phyloP scores from a whole-genome alignment of 2,888 invertebrate species.

The Agonum fuliginosum region DNA sequence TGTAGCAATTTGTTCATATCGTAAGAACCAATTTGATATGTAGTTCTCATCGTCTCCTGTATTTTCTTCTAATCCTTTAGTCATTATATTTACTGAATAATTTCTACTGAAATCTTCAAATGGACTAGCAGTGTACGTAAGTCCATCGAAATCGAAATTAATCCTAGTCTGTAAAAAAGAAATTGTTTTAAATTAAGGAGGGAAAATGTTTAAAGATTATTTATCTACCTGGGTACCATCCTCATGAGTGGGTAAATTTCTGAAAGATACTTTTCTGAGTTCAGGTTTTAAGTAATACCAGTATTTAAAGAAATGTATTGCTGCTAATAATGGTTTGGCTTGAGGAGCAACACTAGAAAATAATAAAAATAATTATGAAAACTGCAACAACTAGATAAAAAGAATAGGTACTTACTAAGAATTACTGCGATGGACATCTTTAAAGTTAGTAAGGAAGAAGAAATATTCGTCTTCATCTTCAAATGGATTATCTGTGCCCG shows the following conservation, averaged over 20 bases:
- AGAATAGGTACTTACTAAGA: constrained; percentile 6
- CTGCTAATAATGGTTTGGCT: constrained; percentile 15
- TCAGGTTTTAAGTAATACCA: not conserved
- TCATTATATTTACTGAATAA: not conserved
- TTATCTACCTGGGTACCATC: constrained; percentile 1
- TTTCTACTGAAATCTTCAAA: not conserved
- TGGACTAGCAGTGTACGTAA: not conserved
- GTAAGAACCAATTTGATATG: not conserved
- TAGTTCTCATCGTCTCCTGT: not conserved
- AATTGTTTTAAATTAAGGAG: too few species aligned
- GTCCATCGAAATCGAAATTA: not conserved
- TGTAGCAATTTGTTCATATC: not conserved
- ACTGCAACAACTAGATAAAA: too few species aligned
- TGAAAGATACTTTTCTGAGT: not conserved
- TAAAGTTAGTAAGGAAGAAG: not conserved
- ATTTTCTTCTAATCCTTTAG: not conserved
- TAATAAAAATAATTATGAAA: too few species aligned
- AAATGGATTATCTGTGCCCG: not conserved
- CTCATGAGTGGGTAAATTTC: not conserved
- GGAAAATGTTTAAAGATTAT: too few species aligned
- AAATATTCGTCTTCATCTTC: not conserved
- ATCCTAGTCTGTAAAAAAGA: not conserved
- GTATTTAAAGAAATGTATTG: not conserved
- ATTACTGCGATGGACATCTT: constrained; percentile 3
- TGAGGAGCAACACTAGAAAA: constrained; percentile 23